Conservation (phyloP, 1,140 invertebrate species). For the Uloborus diversus region DNA sequence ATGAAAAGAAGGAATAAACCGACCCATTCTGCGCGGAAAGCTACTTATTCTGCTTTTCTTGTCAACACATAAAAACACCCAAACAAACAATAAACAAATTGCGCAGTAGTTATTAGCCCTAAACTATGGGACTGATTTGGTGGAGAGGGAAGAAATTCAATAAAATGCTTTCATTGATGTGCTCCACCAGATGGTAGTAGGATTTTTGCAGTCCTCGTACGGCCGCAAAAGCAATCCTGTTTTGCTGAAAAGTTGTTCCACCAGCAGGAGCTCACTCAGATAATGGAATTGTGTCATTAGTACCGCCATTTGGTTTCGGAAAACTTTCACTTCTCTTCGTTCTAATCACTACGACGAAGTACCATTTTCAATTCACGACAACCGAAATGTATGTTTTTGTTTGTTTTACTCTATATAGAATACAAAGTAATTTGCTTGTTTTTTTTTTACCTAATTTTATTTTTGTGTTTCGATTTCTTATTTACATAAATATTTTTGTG, state of each 20-base stretch:
- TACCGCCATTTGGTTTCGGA: constrained; percentile 37
- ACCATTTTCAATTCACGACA: constrained; percentile 6
- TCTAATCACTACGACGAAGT: constrained; percentile 27
- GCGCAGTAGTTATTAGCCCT: neutral
- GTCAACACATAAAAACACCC: neutral
- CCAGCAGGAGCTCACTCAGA: constrained; percentile 30
- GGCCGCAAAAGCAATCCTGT: constrained; percentile 11
- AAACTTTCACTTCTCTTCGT: constrained; percentile 27
- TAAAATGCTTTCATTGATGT: neutral
- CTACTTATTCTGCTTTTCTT: too few relatives aligned
- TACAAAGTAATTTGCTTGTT: neutral
- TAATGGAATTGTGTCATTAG: constrained; percentile 55
- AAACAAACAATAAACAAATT: neutral
- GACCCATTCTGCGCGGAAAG: too few relatives aligned
- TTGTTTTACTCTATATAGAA: neutral
- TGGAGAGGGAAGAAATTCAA: neutral
- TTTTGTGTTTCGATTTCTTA: neutral
- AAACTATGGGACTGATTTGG: neutral
- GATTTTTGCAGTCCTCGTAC: neutral
- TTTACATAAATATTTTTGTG: too few relatives aligned
- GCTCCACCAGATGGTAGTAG: neutral
- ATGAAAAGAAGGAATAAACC: too few relatives aligned
- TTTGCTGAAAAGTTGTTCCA: constrained; percentile 42
- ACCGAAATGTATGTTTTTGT: neutral
- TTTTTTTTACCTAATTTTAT: neutral